phyloP scores from a whole-genome alignment of 2,888 invertebrate genomes.

The Cerastis rubricosa region DNA sequence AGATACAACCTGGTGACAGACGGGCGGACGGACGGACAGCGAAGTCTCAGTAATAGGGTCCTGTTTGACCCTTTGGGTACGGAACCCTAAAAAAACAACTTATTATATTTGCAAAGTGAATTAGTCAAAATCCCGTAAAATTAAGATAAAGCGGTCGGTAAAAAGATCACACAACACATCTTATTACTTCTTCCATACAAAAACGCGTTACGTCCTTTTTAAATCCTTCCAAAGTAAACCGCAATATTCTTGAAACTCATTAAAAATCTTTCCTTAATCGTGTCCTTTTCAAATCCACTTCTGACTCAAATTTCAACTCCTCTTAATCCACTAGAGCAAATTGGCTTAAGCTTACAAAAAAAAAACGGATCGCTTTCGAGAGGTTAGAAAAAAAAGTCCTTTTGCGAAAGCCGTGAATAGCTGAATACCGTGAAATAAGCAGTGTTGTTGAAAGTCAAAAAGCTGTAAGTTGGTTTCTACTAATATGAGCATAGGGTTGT shows the following conservation, averaged over 20 bases:
- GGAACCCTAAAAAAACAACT: neutral
- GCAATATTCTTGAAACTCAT: constrained; percentile 53
- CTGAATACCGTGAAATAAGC: constrained; percentile 77
- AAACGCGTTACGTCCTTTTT: constrained; percentile 30
- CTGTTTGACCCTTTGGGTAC: too few relatives aligned
- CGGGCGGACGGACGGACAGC: too few relatives aligned
- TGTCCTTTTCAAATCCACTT: constrained; percentile 46
- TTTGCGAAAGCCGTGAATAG: constrained; percentile 64
- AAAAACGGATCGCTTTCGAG: constrained; percentile 49
- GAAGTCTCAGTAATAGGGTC: too few relatives aligned
- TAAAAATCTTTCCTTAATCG: constrained; percentile 52
- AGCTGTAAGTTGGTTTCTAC: constrained; percentile 3
- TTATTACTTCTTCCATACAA: constrained; percentile 13
- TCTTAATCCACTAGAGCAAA: constrained; percentile 66
- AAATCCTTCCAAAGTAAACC: constrained; percentile 43
- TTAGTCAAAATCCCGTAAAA: constrained; percentile 14
- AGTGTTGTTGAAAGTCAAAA: constrained; percentile 9
- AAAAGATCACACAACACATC: constrained; percentile 30
- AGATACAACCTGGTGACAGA: too few relatives aligned
- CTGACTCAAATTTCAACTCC: constrained; percentile 52
- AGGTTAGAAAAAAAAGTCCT: constrained; percentile 46
- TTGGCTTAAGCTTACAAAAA: constrained; percentile 61
- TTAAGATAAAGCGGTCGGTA: too few relatives aligned
- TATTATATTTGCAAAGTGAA: neutral
- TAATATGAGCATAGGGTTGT: neutral